phyloP scores from a whole-genome alignment of 2,113 vertebrate genomes.

The Phrynosoma platyrhinos region DNA sequence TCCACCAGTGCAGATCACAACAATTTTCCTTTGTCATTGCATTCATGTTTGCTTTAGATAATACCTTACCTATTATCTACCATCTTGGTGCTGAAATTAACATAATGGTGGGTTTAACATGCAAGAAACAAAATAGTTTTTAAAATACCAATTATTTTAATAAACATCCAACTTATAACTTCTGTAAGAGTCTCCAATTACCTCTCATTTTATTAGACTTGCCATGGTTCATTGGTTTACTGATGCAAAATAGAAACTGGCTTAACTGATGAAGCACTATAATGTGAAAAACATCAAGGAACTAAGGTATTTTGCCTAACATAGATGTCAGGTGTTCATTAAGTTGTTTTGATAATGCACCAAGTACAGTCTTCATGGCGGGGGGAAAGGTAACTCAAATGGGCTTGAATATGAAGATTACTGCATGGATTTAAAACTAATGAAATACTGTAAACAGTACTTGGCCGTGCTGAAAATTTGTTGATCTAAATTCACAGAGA shows the following conservation, averaged over 20 bases:
- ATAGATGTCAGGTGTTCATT: conserved; percentile 28
- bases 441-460: conserved; percentile 23
- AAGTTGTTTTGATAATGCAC: conserved; percentile 8
- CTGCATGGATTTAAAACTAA: conserved; percentile 35
- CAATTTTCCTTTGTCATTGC: too few species aligned
- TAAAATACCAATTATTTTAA: conserved; percentile 29
- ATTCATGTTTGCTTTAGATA: too few species aligned
- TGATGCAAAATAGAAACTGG: conserved; percentile 22
- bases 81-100: neutral
- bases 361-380: neutral
- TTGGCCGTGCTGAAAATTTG: conserved; percentile 13
- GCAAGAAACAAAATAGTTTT: neutral
- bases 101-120: neutral
- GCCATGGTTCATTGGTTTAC: neutral
- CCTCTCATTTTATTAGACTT: conserved; percentile 9
- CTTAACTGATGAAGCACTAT: conserved; percentile 31
- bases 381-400: conserved; percentile 5
- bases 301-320: conserved; percentile 8
- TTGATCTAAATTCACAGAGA: conserved; percentile 25
- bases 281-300: conserved; percentile 12
- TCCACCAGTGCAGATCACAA: too few species aligned
- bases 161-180: conserved; percentile 31
- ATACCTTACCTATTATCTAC: too few species aligned
- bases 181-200: neutral
- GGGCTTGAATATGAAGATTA: conserved; percentile 18